Evolutionary conservation across 1,140 invertebrate species (phyloP).

Genomic region (Drosophila eugracilis): DNA sequence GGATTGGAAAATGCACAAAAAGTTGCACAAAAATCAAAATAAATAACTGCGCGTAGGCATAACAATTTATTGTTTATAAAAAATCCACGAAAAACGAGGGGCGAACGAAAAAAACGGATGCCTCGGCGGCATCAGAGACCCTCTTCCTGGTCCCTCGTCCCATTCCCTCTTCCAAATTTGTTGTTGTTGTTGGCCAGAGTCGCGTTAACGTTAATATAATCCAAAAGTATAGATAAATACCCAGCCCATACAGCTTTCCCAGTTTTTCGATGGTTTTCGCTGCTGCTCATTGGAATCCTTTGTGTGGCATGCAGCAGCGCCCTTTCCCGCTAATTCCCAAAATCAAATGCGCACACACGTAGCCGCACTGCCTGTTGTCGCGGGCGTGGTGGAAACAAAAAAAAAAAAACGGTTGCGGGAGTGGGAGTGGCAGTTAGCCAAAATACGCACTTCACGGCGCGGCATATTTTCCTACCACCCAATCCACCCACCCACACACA

Average conservation of each 20-base stretch:
- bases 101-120: not conserved
- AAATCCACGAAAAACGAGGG: not conserved
- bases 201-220: slow-evolving; percentile 52
- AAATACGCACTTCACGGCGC: slow-evolving; percentile 51
- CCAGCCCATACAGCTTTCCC: not conserved
- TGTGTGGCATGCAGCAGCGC: slow-evolving; percentile 4
- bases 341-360: slow-evolving; percentile 60
- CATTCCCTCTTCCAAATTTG: slow-evolving; percentile 1
- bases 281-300: slow-evolving; percentile 6
- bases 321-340: slow-evolving; percentile 47
- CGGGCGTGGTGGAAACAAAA: too few species aligned
- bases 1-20: slow-evolving; percentile 72
- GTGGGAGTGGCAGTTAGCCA: slow-evolving; percentile 26
- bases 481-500: not conserved
- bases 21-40: slow-evolving; percentile 63
- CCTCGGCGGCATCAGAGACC: not conserved
- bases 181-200: slow-evolving; percentile 1
- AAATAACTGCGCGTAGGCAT: slow-evolving; percentile 69
- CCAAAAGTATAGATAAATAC: slow-evolving; percentile 60
- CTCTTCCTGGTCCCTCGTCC: too few species aligned
- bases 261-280: not conserved
- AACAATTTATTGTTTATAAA: slow-evolving; percentile 74
- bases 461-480: too few species aligned
- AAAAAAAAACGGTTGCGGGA: too few species aligned
- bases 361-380: not conserved